Evolutionary conservation across 2,888 invertebrate genomes (phyloP).

Genomic region (Steinernema hermaphroditum): DNA sequence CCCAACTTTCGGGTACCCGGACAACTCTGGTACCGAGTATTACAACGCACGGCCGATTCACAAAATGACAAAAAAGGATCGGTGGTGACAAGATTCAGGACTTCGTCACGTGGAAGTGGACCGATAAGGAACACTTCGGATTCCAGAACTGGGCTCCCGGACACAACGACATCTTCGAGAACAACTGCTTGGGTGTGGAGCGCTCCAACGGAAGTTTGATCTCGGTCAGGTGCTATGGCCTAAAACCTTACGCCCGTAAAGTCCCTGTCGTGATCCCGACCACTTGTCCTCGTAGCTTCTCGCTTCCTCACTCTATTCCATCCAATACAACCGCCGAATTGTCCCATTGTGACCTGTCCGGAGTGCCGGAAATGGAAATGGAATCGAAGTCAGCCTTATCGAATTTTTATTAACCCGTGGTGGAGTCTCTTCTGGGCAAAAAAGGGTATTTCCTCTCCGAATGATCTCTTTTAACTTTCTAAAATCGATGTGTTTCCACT

Average conservation of each 20-base stretch:
- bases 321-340: too few relatives aligned
- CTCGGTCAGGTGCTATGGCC: neutral
- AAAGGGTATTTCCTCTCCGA: too few relatives aligned
- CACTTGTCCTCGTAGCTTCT: neutral
- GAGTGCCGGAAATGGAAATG: too few relatives aligned
- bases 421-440: too few relatives aligned
- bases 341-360: neutral
- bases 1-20: too few relatives aligned
- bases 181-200: neutral
- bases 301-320: too few relatives aligned
- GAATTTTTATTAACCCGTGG: too few relatives aligned
- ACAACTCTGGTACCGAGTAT: too few relatives aligned
- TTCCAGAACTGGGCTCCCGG: conserved; percentile 2
- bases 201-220: neutral
- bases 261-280: neutral
- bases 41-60: too few relatives aligned
- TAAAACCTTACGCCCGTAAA: neutral
- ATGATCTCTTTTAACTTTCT: too few relatives aligned
- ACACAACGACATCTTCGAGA: neutral
- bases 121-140: neutral
- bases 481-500: too few relatives aligned
- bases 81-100: neutral
- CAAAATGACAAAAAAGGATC: neutral
- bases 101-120: conserved; percentile 2
- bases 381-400: too few relatives aligned